phyloP scores from a whole-genome alignment of 2,888 invertebrate species.

The Nebria salina region DNA sequence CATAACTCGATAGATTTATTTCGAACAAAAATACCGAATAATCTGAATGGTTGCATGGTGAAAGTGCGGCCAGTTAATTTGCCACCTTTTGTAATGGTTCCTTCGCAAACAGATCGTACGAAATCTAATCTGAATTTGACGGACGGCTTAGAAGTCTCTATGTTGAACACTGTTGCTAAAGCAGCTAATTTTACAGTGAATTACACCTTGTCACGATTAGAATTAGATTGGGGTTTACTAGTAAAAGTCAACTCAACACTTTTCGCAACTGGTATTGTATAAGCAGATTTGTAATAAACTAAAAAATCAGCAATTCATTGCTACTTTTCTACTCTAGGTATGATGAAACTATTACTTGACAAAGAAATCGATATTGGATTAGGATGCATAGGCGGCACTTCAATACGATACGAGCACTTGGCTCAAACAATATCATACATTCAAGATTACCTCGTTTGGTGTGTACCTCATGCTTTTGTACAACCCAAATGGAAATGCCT shows the following conservation, averaged over 20 bases:
- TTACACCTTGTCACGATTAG: constrained; percentile 49
- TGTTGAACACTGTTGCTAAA: constrained; percentile 49
- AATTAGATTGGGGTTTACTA: constrained; percentile 51
- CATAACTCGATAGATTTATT: constrained; percentile 49
- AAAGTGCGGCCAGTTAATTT: constrained; percentile 55
- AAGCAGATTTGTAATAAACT: neutral
- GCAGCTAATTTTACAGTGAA: constrained; percentile 52
- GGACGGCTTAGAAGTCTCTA: constrained; percentile 53
- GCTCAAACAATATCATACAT: constrained; percentile 56
- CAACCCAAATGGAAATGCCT: constrained; percentile 51
- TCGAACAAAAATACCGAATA: constrained; percentile 54
- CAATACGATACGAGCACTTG: constrained; percentile 52
- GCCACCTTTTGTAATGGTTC: constrained; percentile 56
- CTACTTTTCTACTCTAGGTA: constrained; percentile 49
- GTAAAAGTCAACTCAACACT: neutral
- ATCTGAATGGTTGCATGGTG: constrained; percentile 56
- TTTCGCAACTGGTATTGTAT: constrained; percentile 51
- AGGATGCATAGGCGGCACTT: constrained; percentile 56
- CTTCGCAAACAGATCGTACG: constrained; percentile 46
- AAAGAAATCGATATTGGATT: constrained; percentile 56
- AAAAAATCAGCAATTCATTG: no score
- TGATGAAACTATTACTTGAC: constrained; percentile 53
- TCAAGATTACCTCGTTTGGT: constrained; percentile 57
- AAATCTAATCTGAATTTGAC: constrained; percentile 33
- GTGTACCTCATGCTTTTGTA: constrained; percentile 56